These are phyloP conservation scores for Eulemur albifrons DNA, from an alignment of 2,797 vertebrate species.

Conservation along the genomic window DNA sequence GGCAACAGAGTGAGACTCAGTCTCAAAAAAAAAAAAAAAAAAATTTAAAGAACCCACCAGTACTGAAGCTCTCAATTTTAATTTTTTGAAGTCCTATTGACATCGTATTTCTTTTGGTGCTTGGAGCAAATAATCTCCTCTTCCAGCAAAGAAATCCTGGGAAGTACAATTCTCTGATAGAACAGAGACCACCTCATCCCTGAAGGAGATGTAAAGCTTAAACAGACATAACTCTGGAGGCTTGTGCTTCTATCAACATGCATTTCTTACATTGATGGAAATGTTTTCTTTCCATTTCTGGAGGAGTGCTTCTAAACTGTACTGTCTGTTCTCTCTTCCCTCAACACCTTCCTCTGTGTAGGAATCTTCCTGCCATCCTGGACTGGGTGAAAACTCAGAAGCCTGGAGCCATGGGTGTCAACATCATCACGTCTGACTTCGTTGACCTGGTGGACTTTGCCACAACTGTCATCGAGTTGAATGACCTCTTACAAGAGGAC, in stretches of 20 bases:
- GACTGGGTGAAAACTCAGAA: conserved; percentile 95
- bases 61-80: not conserved
- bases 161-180: not conserved
- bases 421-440: conserved; percentile 99
- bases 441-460: conserved; percentile 98
- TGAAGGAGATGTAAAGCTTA: not conserved
- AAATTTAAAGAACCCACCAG: not conserved
- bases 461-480: conserved; percentile 94
- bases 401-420: conserved; percentile 93
- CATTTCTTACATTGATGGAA: not conserved
- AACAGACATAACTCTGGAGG: not conserved
- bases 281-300: not conserved
- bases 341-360: conserved; percentile 71
- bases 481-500: conserved; percentile 88
- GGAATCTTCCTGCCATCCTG: conserved; percentile 96
- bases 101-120: not conserved
- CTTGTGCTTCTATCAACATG: not conserved
- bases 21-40: no score
- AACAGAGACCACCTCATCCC: not conserved
- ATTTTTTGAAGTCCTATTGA: not conserved
- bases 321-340: not conserved
- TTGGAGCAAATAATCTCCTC: not conserved
- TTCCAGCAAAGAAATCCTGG: not conserved
- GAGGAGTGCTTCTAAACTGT: not conserved
- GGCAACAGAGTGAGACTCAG: no score